Evolutionary conservation across 2,113 vertebrate species (phyloP).

Genomic region (Gambusia affinis): DNA sequence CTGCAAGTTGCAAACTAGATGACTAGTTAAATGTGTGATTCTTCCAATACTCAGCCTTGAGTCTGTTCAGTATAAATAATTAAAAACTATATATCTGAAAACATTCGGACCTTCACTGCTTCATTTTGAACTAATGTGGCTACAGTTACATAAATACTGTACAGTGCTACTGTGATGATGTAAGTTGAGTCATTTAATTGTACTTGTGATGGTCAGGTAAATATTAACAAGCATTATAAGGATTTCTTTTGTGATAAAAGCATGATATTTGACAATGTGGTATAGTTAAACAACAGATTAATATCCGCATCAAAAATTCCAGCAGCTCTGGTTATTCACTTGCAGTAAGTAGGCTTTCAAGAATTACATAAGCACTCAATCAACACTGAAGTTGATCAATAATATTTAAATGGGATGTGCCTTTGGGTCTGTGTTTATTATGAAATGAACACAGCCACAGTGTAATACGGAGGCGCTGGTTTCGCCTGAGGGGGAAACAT

Average conservation of each 20-base stretch:
- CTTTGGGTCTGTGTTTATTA: constrained; percentile 5
- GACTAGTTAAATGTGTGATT: too few relatives aligned
- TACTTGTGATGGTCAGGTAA: too few relatives aligned
- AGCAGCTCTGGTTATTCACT: not conserved
- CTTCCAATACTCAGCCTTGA: too few relatives aligned
- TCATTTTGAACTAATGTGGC: too few relatives aligned
- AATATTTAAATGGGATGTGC: constrained; percentile 10
- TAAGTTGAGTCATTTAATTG: too few relatives aligned
- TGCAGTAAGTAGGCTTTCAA: not conserved
- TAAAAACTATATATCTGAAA: too few relatives aligned
- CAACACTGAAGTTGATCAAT: constrained; percentile 5
- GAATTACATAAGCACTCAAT: not conserved
- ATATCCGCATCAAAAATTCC: not conserved
- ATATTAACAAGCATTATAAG: too few relatives aligned
- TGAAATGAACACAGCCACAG: constrained; percentile 22
- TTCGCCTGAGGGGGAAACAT: constrained; percentile 34
- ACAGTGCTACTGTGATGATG: too few relatives aligned
- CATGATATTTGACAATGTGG: not conserved
- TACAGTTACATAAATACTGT: too few relatives aligned
- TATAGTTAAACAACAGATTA: not conserved
- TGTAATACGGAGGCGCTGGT: constrained; percentile 14
- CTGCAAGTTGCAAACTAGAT: not conserved
- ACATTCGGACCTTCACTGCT: too few relatives aligned
- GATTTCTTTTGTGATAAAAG: not conserved
- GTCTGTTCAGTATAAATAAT: too few relatives aligned